phyloP scores from a whole-genome alignment of 1,140 invertebrate species.

The Zaprionus vittiger region DNA sequence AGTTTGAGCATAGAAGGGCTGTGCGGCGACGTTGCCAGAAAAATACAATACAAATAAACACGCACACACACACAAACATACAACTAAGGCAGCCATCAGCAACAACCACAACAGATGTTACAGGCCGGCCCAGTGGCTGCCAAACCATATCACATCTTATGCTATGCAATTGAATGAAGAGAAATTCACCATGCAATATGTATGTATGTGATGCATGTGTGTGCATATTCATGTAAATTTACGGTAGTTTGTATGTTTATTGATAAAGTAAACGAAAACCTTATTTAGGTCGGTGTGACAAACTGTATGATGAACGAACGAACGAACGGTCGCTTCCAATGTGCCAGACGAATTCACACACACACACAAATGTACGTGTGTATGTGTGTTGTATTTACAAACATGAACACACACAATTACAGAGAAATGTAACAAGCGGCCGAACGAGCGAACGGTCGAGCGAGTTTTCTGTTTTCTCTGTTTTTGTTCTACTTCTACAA shows the following conservation, averaged over 20 bases:
- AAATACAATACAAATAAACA: constrained; percentile 46
- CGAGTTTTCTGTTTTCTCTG: constrained; percentile 51
- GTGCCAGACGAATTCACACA: constrained; percentile 21
- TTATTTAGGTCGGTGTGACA: constrained; percentile 75
- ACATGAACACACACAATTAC: constrained; percentile 19
- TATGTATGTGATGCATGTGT: constrained; percentile 11
- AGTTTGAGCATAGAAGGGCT: constrained; percentile 43
- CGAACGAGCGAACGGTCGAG: constrained; percentile 48
- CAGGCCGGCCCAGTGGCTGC: constrained; percentile 40
- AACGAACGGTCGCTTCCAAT: constrained; percentile 27
- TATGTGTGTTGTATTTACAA: constrained; percentile 7
- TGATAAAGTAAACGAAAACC: constrained; percentile 69
- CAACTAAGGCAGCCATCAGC: constrained; percentile 14
- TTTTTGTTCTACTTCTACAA: constrained; percentile 69
- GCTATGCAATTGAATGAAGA: constrained; percentile 28
- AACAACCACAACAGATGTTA: constrained; percentile 48
- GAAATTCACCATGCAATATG: constrained; percentile 39
- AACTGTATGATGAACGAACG: constrained; percentile 50
- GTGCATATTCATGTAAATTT: constrained; percentile 26
- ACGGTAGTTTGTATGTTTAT: constrained; percentile 50
- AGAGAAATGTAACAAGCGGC: constrained; percentile 32
- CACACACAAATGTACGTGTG: constrained; percentile 10
- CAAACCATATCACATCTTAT: constrained; percentile 24
- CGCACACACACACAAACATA: not conserved
- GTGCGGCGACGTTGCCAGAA: constrained; percentile 62